Evolutionary conservation across 2,113 vertebrate species (phyloP).

Genomic region (Lates calcarifer): DNA sequence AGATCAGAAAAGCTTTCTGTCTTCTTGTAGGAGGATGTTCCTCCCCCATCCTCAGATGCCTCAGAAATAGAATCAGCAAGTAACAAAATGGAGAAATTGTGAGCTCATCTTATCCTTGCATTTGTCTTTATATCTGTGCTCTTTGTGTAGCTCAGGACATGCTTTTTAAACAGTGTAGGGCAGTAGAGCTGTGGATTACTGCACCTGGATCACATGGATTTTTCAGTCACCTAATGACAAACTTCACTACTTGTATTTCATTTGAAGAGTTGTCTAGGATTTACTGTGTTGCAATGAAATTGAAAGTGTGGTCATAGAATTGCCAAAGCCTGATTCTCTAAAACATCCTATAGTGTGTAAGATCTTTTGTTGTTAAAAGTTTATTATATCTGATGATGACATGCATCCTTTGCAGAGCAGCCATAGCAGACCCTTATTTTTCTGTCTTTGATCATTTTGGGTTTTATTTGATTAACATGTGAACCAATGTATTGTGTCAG

Average conservation of each 20-base stretch:
- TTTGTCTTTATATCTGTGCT: background rate
- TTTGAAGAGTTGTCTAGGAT: background rate
- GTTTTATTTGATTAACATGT: too few species aligned
- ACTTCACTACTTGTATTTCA: background rate
- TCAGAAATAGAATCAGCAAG: background rate
- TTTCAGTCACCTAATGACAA: background rate
- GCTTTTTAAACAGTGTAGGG: background rate
- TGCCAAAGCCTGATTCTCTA: background rate
- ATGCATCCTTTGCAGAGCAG: too few species aligned
- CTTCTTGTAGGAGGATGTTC: background rate
- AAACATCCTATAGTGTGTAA: too few species aligned
- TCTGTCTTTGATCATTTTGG: too few species aligned
- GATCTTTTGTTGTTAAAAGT: too few species aligned
- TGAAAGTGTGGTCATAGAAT: background rate
- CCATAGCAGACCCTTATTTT: too few species aligned
- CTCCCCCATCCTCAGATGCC: background rate
- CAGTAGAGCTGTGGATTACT: background rate
- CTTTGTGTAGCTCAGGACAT: background rate
- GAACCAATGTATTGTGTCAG: too few species aligned
- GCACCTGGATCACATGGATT: background rate
- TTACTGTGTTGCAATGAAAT: too few species aligned
- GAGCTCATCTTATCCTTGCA: background rate
- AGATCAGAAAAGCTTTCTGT: constrained; percentile 25
- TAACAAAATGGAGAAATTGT: background rate
- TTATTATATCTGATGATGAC: too few species aligned